These are phyloP conservation scores for Lepidothrix coronata DNA, from an alignment of 2,113 vertebrate genomes.

Conservation along the genomic window DNA sequence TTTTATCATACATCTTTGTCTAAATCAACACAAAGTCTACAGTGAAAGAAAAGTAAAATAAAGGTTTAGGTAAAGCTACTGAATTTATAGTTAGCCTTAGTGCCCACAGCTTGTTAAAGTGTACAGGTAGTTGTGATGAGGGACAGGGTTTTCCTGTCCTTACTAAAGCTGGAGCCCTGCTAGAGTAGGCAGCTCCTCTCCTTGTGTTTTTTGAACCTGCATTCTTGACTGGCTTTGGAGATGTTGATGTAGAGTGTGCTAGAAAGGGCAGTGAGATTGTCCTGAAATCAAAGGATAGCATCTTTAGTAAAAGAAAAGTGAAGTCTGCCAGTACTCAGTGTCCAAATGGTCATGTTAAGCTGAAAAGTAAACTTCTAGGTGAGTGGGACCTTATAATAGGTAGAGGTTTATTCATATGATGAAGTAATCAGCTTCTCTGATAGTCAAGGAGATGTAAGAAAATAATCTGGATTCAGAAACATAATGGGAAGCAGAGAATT, in stretches of 20 bases:
- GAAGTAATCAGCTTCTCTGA: neutral
- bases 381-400: neutral
- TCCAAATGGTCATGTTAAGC: neutral
- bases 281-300: neutral
- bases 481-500: neutral
- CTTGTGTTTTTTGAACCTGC: neutral
- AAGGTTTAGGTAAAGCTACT: neutral
- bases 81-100: neutral
- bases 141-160: neutral
- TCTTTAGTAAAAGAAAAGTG: neutral
- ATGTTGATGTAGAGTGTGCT: neutral
- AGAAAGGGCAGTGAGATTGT: fast-evolving
- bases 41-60: neutral
- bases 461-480: neutral
- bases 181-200: neutral
- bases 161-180: neutral
- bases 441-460: neutral
- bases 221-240: neutral
- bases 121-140: neutral
- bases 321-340: neutral
- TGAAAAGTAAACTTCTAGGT: neutral
- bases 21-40: neutral
- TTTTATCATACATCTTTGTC: neutral
- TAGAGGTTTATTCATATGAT: neutral
- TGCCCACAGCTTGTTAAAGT: fast-evolving